phyloP scores from a whole-genome alignment of 2,797 vertebrate species.

The Anguilla megastoma region DNA sequence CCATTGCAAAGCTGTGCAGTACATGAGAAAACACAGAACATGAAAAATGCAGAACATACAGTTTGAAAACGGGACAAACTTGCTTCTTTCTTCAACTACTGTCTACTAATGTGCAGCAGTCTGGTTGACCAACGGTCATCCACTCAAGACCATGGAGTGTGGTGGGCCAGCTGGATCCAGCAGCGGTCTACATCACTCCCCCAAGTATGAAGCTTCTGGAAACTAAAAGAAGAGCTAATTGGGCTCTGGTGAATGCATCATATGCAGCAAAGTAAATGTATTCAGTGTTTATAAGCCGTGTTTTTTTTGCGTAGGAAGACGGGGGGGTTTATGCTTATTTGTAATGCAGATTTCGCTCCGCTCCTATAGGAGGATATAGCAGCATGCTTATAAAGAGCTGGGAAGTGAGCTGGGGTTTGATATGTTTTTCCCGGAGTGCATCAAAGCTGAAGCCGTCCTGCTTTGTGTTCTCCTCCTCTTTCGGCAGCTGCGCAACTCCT shows the following conservation, averaged over 20 bases:
- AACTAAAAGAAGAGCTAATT: background rate
- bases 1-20: background rate
- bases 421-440: conserved; percentile 24
- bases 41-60: background rate
- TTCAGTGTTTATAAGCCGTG: background rate
- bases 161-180: background rate
- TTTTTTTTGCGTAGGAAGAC: conserved; percentile 13
- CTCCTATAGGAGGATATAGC: conserved; percentile 19
- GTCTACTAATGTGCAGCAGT: background rate
- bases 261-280: background rate
- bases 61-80: background rate
- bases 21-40: background rate
- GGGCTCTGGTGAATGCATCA: background rate
- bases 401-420: conserved; percentile 29
- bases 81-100: background rate
- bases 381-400: conserved; percentile 19
- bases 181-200: background rate
- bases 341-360: conserved; percentile 14
- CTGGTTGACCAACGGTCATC: background rate
- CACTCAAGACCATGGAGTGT: background rate
- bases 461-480: conserved; percentile 12
- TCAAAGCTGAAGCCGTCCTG: conserved; percentile 11
- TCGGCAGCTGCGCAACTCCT: conserved; percentile 25
- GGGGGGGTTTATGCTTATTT: conserved; percentile 19
- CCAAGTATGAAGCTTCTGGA: background rate